Base-by-base conservation (phyloP, 2,113 vertebrate species). In the Morphnarchus princeps region DNA sequence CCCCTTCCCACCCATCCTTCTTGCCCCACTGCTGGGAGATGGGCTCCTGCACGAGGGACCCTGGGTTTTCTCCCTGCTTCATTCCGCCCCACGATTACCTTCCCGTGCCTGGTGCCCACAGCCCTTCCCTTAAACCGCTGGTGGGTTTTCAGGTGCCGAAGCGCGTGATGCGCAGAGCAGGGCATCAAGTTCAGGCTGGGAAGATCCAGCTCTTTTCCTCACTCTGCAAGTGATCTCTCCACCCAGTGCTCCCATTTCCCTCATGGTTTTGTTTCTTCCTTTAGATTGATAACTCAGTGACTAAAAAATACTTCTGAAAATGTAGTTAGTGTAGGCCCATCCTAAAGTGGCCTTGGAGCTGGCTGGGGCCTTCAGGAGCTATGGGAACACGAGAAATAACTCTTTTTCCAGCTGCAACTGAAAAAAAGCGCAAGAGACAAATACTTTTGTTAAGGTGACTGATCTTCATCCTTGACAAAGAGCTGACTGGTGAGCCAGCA, bases 41-140 rank as follows among this genome's bases (percentile, higher is more conserved):
- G 7, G 31, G 6, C 12, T 73, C 5, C 19, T 71, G 28, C 18
- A 70, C 0, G 3, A 43, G 8, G 13, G 5, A 9, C 8, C 5
- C 6, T 34, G 5, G 82, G 31, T 65, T 89, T 89, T 83, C 8
- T 31, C 36, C 17, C 20, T 50, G 15, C 16, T 80, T 80, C 1
- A 0, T 65, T 69, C 24, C 47, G 13, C 25, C 28, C 7, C 65
- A 40, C 0, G 0, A 11, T 14, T 71, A 26, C 15, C 16, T 61
- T 29, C 13, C 29, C 4, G 1, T 21, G 13, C 16, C 28, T n/a
- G 21, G 9, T 29, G 17, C 26, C 1, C 12, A 9, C 13, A 42
- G 8, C 11, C 32, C 7, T 58, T 71, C 28, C 16, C 54, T 43
- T 43, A 77, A 69, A 24, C 7, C 3, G 0, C 36, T 70, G 54